Base-by-base conservation (phyloP, 2,888 invertebrate species). In the Tinea pellionella region DNA sequence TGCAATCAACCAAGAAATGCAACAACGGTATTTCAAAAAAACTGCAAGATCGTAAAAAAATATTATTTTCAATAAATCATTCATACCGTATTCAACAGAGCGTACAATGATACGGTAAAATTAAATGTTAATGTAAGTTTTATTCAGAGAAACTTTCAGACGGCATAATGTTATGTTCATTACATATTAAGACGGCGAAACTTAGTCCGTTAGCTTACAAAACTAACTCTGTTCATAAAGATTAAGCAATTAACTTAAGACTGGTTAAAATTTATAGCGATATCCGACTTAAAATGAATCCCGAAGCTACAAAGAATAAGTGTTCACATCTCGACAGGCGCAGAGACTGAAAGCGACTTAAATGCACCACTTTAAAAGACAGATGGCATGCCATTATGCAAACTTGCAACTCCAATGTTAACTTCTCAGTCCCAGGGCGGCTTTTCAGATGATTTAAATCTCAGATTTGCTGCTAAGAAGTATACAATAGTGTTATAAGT, bases 321-420 rank as follows among this genome's bases (percentile, higher is more conserved):
- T 24, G 47, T 24, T 59, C 41, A 47, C 59, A 47, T 30, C 47
- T 11, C 37, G 51, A 29, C 30, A 59, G 43, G 47, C 47, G 43
- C 13, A 30, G 43, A 59, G 47, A 24, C 47, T 18, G 30, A 43
- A 43, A 19, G 13, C 43, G 59, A 47, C 47, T 59, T 59, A 59
- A 59, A 59, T 59, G 47, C 59, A 59, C 59, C 47, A 59, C 59
- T 59, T 59, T 43, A 59, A 47, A 59, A 59, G 59, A 59, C 59
- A 59, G 59, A 59, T 47, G 59, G 47, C 42, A 59, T 43, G 47
- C 59, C 47, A 59, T 47, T 59, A 30, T 59, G 43, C 57, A 47
- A 59, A 59, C 59, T 59, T 59, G 30, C 59, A 47, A 59, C 43
- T 59, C 43, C 59, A 15, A 13, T 47, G 59, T 43, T 43, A 59